Conservation (phyloP, 2,797 vertebrate genomes). For the Merluccius polli region DNA sequence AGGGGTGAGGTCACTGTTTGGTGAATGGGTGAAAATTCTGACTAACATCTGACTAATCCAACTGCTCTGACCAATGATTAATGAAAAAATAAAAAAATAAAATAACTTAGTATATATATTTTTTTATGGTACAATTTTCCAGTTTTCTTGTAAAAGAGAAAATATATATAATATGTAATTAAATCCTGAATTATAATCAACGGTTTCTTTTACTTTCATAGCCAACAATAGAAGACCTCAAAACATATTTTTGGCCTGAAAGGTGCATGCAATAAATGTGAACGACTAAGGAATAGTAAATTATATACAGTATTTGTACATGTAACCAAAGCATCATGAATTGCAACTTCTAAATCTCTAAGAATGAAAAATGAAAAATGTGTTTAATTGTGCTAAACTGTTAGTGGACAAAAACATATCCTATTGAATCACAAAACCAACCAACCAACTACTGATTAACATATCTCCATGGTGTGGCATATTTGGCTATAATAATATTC, state of each 20-base stretch:
- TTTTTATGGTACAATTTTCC: slow-evolving; percentile 37
- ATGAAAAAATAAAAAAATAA: slow-evolving; percentile 28
- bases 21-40: slow-evolving; percentile 9
- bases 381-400: slow-evolving; percentile 32
- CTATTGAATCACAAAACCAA: slow-evolving; percentile 34
- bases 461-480: slow-evolving; percentile 61
- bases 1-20: background rate
- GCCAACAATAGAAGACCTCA: slow-evolving; percentile 82
- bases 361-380: slow-evolving; percentile 59
- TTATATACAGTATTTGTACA: slow-evolving; percentile 97
- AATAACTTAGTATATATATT: slow-evolving; percentile 31
- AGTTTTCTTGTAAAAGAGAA: slow-evolving; percentile 47
- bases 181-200: slow-evolving; percentile 50
- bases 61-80: slow-evolving; percentile 1
- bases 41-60: background rate
- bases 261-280: slow-evolving; percentile 93
- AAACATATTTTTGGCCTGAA: slow-evolving; percentile 82
- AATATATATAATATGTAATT: slow-evolving; percentile 24
- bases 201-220: slow-evolving; percentile 53
- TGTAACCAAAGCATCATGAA: slow-evolving; percentile 67
- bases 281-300: slow-evolving; percentile 86
- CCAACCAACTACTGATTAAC: slow-evolving; percentile 42
- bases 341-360: slow-evolving; percentile 42
- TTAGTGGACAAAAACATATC: slow-evolving; percentile 28
- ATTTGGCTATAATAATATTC: slow-evolving; percentile 27